These are phyloP conservation scores for Rhadina sibilatrix DNA, from an alignment of 2,113 vertebrate species.

Conservation along the genomic window DNA sequence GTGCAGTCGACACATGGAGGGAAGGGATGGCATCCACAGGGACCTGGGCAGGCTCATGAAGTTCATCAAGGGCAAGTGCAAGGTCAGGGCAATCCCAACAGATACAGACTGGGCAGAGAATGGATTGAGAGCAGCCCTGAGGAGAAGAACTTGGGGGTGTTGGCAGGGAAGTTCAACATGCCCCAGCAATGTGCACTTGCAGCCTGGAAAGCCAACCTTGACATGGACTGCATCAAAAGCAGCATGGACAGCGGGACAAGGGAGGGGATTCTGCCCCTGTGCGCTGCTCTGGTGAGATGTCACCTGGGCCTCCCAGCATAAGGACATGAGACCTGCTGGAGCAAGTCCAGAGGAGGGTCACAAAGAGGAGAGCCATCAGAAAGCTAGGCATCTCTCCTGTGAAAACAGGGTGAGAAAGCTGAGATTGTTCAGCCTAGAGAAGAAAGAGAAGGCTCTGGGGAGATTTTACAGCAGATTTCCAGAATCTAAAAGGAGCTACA, in stretches of 20 bases:
- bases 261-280: not conserved
- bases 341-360: not conserved
- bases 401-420: not conserved
- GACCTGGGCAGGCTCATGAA: not conserved
- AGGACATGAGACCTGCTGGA: not conserved
- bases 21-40: not conserved
- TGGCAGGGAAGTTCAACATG: not conserved
- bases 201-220: not conserved
- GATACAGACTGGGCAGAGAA: no score
- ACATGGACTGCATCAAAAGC: not conserved
- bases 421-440: not conserved
- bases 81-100: not conserved
- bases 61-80: not conserved
- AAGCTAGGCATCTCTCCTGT: not conserved
- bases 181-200: not conserved
- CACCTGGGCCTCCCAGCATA: not conserved
- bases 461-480: not conserved
- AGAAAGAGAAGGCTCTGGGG: not conserved
- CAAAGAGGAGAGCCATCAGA: not conserved
- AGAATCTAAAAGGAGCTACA: not conserved
- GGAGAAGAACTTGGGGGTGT: no score
- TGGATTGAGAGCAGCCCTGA: not conserved
- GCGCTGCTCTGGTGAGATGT: not conserved
- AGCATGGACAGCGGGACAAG: not conserved
- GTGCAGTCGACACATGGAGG: accelerated